Conservation (phyloP, 2,797 vertebrate species). For the Pangasius sanitwongsei region DNA sequence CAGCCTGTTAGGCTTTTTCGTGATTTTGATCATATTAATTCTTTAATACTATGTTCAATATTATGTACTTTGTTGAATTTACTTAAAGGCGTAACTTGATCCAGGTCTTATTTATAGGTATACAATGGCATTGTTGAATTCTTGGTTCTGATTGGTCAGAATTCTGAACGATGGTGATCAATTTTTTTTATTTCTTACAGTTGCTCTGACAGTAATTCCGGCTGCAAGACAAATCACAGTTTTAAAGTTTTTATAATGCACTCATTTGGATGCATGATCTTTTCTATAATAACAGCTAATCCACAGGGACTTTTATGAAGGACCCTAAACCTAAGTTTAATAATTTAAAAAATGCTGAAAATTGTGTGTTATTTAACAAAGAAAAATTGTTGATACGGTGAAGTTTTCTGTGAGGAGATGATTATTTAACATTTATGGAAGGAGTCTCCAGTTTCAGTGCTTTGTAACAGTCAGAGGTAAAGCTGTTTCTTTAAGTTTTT, state of each 20-base stretch:
- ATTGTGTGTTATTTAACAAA: not conserved
- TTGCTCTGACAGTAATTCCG: not conserved
- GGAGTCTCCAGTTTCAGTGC: not conserved
- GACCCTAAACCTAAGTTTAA: not conserved
- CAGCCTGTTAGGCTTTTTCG: not conserved
- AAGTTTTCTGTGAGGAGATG: not conserved
- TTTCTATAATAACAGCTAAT: not conserved
- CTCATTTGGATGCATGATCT: not conserved
- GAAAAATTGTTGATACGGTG: not conserved
- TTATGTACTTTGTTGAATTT: not conserved
- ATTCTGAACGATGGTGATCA: not conserved
- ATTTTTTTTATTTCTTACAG: not conserved
- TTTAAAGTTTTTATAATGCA: not conserved
- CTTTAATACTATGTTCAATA: not conserved
- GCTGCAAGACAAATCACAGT: not conserved
- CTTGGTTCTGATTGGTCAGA: not conserved
- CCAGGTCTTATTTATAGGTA: not conserved
- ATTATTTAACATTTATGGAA: not conserved
- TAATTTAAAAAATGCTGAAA: not conserved
- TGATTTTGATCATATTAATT: not conserved
- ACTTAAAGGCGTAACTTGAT: not conserved
- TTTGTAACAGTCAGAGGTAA: not conserved
- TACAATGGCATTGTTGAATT: not conserved
- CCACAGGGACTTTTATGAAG: not conserved
- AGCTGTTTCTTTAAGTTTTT: not conserved